phyloP scores from a whole-genome alignment of 2,797 vertebrate genomes.

The Prunella strophiata region DNA sequence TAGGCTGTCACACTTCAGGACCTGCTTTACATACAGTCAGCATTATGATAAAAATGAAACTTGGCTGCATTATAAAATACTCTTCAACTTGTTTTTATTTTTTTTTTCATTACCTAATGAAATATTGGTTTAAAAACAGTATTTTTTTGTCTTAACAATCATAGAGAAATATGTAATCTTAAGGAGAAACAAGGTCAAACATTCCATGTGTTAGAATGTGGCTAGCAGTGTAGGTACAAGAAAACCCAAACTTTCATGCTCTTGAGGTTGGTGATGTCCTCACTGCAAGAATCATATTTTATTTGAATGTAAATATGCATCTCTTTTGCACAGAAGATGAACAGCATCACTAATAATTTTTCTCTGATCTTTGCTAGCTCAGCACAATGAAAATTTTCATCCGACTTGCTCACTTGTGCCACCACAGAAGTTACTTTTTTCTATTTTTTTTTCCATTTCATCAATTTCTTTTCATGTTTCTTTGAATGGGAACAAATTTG shows the following conservation, averaged over 20 bases:
- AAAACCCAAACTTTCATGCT: not conserved
- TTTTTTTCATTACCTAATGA: not conserved
- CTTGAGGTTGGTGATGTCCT: not conserved
- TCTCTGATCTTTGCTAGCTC: not conserved
- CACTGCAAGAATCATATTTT: not conserved
- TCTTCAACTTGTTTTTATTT: not conserved
- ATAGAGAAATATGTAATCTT: not conserved
- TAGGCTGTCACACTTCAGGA: not conserved
- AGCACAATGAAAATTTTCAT: not conserved
- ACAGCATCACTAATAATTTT: not conserved
- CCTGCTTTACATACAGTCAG: not conserved
- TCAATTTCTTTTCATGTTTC: not conserved
- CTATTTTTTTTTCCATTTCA: not conserved
- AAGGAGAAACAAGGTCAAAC: not conserved
- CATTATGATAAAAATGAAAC: not conserved
- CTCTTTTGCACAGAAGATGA: not conserved
- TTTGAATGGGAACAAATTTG: not conserved
- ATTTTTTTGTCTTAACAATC: not conserved
- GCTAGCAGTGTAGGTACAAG: not conserved
- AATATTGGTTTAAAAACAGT: not conserved
- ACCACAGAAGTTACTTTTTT: not conserved
- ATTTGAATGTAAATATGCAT: not conserved
- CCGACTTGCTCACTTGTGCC: not conserved
- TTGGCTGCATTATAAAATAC: accelerated
- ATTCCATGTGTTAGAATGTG: too few species aligned